phyloP scores from a whole-genome alignment of 2,888 invertebrate genomes.

The Dioctria linearis region DNA sequence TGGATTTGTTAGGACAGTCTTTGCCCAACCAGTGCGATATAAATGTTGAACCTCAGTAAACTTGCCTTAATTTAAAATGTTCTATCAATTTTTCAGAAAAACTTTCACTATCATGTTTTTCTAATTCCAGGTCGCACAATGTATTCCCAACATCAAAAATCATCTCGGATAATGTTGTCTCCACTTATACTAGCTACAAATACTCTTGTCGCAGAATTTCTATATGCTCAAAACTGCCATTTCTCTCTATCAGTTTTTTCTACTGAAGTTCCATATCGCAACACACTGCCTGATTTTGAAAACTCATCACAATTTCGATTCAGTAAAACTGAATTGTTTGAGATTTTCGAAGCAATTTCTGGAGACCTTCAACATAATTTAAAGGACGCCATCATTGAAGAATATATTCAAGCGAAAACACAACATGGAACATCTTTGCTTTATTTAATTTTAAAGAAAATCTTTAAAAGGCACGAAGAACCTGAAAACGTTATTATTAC shows the following conservation, averaged over 20 bases:
- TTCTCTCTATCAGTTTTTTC: slow-evolving; percentile 69
- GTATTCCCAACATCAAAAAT: slow-evolving; percentile 60
- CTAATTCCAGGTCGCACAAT: slow-evolving; percentile 63
- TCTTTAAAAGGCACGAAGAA: slow-evolving; percentile 2
- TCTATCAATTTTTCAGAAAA: too few relatives aligned
- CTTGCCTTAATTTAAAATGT: too few relatives aligned
- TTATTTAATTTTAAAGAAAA: slow-evolving; percentile 44
- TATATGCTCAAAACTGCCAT: slow-evolving; percentile 69
- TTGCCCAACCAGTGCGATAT: too few relatives aligned
- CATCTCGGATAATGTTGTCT: slow-evolving; percentile 63
- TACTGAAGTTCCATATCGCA: slow-evolving; percentile 68
- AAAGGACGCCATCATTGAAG: slow-evolving; percentile 55
- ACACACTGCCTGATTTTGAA: slow-evolving; percentile 67
- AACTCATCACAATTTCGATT: slow-evolving; percentile 66
- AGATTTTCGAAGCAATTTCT: slow-evolving; percentile 65
- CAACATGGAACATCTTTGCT: slow-evolving; percentile 35
- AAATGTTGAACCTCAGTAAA: too few relatives aligned
- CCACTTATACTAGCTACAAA: slow-evolving; percentile 66
- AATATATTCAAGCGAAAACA: slow-evolving; percentile 56
- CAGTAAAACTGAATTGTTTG: slow-evolving; percentile 63
- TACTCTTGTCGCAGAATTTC: slow-evolving; percentile 69
- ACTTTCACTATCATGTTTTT: not conserved
- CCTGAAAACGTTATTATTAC: not conserved
- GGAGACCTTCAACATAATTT: slow-evolving; percentile 52
- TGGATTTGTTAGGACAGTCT: too few relatives aligned